These are phyloP conservation scores for Drosophila simulans DNA, from an alignment of 1,140 invertebrate species.

Conservation along the genomic window DNA sequence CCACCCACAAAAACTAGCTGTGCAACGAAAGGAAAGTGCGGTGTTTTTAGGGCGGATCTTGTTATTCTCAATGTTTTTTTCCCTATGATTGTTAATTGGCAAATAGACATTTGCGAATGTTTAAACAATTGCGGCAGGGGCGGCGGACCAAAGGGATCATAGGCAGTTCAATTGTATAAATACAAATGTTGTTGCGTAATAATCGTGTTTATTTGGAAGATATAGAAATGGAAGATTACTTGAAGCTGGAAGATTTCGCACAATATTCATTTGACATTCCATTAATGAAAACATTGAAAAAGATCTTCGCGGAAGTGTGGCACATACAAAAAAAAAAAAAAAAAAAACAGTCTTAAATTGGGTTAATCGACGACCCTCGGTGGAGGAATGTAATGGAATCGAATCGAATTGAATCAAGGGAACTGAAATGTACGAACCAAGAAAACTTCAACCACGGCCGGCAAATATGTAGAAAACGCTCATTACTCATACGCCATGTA, in stretches of 20 bases:
- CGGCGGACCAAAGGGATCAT: slow-evolving; percentile 11
- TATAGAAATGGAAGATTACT: not conserved
- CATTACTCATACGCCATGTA: slow-evolving; percentile 57
- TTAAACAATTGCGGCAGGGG: slow-evolving; percentile 45
- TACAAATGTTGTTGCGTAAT: slow-evolving; percentile 6
- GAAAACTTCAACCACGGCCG: not conserved
- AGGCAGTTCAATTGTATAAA: slow-evolving; percentile 37
- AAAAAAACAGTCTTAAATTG: slow-evolving; percentile 15
- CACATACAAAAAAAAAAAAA: not conserved
- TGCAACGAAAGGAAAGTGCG: no score
- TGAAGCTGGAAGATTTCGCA: no score
- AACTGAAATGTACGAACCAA: not conserved
- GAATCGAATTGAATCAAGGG: slow-evolving; percentile 14
- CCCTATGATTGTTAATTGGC: slow-evolving; percentile 68
- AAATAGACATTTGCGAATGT: slow-evolving; percentile 62
- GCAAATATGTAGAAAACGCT: slow-evolving; percentile 19
- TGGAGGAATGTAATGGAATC: not conserved
- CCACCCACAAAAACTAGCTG: slow-evolving; percentile 1
- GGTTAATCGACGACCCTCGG: slow-evolving; percentile 36
- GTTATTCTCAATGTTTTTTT: slow-evolving; percentile 33
- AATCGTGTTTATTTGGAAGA: not conserved
- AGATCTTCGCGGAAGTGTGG: slow-evolving; percentile 13
- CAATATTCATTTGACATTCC: not conserved
- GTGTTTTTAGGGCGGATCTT: slow-evolving; percentile 9
- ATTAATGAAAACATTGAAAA: slow-evolving; percentile 13